A percentile compares a stretch with the other conserved stretches of the same genome.
phyloP scores from a whole-genome alignment of 2,113 vertebrate species.

The Sylvia atricapilla region DNA sequence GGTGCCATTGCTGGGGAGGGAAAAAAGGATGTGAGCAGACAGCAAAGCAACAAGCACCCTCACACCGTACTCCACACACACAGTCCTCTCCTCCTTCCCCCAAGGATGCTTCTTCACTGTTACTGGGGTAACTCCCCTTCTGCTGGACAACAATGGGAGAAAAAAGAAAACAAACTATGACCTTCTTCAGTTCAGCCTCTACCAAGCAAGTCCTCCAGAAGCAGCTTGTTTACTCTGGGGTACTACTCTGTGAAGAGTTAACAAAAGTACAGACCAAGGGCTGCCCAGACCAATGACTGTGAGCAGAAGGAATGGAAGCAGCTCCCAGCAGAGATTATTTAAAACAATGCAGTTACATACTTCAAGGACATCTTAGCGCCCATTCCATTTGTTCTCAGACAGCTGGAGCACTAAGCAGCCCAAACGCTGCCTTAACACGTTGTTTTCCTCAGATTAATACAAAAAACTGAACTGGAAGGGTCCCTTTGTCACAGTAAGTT shows the following conservation, averaged over 20 bases:
- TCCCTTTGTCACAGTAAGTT: not conserved
- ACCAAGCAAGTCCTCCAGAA: not conserved
- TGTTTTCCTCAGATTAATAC: not conserved
- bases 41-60: not conserved
- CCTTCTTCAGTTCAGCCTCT: not conserved
- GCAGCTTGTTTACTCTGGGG: not conserved
- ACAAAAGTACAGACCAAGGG: not conserved
- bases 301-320: not conserved
- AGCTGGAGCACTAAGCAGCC: not conserved
- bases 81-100: not conserved
- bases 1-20: slow-evolving; percentile 90
- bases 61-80: accelerated
- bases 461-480: not conserved
- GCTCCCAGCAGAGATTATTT: not conserved
- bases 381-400: slow-evolving; percentile 23
- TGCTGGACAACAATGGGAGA: not conserved
- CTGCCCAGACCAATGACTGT: not conserved
- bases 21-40: slow-evolving; percentile 3
- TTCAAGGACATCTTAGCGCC: not conserved
- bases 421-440: not conserved
- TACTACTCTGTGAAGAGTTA: not conserved
- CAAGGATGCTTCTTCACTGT: not conserved
- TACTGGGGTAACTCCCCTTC: not conserved
- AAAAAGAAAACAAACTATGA: not conserved
- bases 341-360: slow-evolving; percentile 15